Conservation (phyloP, 2,113 vertebrate genomes). For the Limnothrissa miodon region DNA sequence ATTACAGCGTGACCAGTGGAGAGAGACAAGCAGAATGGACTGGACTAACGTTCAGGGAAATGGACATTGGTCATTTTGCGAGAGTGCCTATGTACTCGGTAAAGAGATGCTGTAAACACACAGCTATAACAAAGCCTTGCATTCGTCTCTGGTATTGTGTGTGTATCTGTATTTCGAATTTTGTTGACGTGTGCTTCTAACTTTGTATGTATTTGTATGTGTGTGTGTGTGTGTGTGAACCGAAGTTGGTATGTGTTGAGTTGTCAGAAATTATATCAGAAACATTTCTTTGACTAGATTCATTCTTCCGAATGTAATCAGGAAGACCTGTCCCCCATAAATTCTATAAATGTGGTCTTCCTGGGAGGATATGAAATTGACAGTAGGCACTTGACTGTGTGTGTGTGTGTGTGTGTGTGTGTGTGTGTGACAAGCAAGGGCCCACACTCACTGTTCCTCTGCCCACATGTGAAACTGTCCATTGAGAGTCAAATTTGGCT, state of each 20-base stretch:
- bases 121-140: neutral
- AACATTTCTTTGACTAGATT: constrained; percentile 2
- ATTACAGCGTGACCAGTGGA: constrained; percentile 55
- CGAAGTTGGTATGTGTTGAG: neutral
- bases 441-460: constrained; percentile 41
- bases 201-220: neutral
- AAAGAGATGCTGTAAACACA: neutral
- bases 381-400: neutral
- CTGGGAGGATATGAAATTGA: neutral
- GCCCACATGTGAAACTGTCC: constrained; percentile 73
- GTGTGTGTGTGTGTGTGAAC: neutral
- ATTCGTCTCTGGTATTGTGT: neutral
- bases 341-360: constrained; percentile 11
- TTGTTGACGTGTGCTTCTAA: neutral
- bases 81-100: neutral
- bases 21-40: neutral
- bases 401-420: neutral
- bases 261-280: neutral
- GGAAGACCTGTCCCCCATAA: neutral
- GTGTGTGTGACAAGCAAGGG: neutral
- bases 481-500: constrained; percentile 67
- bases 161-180: neutral
- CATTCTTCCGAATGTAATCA: neutral
- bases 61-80: constrained; percentile 18
- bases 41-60: constrained; percentile 20